phyloP scores from a whole-genome alignment of 2,888 invertebrate species.

The Tenodera sinensis region DNA sequence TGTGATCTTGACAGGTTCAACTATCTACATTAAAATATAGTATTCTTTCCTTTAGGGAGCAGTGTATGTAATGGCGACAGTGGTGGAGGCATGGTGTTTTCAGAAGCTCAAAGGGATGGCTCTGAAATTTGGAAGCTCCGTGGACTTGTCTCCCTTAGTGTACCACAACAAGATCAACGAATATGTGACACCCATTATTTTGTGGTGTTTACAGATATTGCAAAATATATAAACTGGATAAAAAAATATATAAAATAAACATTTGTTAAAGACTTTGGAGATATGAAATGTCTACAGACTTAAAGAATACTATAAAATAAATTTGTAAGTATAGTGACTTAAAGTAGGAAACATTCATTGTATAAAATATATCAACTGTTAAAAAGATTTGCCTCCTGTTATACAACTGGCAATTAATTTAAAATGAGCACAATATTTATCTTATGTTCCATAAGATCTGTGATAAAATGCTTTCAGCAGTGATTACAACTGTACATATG shows the following conservation, averaged over 20 bases:
- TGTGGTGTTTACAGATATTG: constrained; percentile 59
- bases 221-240: constrained; percentile 56
- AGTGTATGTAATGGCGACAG: constrained; percentile 54
- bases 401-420: background rate
- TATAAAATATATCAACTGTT: background rate
- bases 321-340: background rate
- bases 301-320: constrained; percentile 42
- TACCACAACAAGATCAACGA: constrained; percentile 51
- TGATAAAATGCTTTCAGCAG: too few species aligned
- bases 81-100: constrained; percentile 46
- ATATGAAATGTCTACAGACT: constrained; percentile 90
- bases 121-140: constrained; percentile 29
- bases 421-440: too few species aligned
- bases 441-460: too few species aligned
- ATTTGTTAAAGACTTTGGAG: constrained; percentile 82
- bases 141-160: constrained; percentile 53
- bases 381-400: background rate
- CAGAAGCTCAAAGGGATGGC: constrained; percentile 25
- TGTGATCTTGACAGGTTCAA: too few species aligned
- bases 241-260: constrained; percentile 61
- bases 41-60: constrained; percentile 46
- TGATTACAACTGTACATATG: too few species aligned
- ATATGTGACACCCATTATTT: constrained; percentile 58
- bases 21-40: background rate
- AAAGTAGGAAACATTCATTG: background rate